phyloP scores from a whole-genome alignment of 2,797 vertebrate genomes.

The Champsocephalus gunnari region DNA sequence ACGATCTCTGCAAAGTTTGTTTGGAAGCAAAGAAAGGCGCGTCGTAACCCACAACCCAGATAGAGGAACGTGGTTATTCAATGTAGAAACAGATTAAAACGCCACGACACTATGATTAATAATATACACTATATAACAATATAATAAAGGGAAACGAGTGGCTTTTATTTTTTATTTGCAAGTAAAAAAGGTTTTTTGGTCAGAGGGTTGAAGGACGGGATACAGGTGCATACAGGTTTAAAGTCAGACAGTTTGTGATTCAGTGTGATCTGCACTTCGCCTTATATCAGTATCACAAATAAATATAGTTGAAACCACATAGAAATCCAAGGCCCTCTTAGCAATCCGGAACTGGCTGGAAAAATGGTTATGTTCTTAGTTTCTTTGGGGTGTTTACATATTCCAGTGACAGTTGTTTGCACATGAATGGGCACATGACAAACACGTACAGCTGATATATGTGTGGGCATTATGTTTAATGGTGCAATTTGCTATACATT shows the following conservation, averaged over 20 bases:
- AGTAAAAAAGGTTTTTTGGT: neutral
- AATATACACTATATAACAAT: neutral
- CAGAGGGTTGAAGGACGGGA: too few relatives aligned
- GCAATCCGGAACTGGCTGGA: neutral
- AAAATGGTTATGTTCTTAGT: neutral
- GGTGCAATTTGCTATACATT: neutral
- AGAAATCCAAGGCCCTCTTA: neutral
- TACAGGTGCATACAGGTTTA: too few relatives aligned
- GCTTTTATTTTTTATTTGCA: neutral
- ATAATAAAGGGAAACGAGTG: neutral
- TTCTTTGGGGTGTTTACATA: neutral
- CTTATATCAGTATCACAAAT: neutral
- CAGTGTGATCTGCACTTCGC: neutral
- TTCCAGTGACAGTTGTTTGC: neutral
- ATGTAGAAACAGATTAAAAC: too few relatives aligned
- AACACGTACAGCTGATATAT: neutral
- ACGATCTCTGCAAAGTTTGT: too few relatives aligned
- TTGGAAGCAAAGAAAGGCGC: too few relatives aligned
- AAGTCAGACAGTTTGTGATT: neutral
- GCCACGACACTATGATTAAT: neutral
- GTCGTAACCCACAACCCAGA: too few relatives aligned
- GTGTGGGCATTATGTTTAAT: neutral
- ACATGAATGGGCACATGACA: neutral
- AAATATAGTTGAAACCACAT: neutral
- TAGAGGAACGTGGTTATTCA: too few relatives aligned